These are phyloP conservation scores for Meliscaeva auricollis DNA, from an alignment of 2,888 invertebrate species.

Conservation along the genomic window DNA sequence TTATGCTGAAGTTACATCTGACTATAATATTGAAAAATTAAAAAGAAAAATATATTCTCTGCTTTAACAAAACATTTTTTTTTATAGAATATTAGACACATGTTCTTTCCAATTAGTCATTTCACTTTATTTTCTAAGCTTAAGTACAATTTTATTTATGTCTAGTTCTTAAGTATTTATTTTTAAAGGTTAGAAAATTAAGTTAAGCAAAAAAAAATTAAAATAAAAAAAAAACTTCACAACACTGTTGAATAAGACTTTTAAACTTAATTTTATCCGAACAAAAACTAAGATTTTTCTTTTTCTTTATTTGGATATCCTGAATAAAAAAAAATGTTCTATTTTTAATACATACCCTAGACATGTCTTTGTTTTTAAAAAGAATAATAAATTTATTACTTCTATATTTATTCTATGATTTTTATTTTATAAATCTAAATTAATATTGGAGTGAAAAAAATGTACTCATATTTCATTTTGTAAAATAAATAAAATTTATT, in stretches of 20 bases:
- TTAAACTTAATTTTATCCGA: constrained; percentile 18
- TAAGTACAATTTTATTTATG: constrained; percentile 69
- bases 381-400: no score
- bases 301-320: not conserved
- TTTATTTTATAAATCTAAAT: no score
- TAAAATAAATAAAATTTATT: no score
- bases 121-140: constrained; percentile 70
- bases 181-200: constrained; percentile 42
- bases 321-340: constrained; percentile 38
- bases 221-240: not conserved
- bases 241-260: constrained; percentile 31
- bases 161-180: constrained; percentile 68
- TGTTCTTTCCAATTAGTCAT: constrained; percentile 74
- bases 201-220: constrained; percentile 38
- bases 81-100: constrained; percentile 51
- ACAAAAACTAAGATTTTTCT: not conserved
- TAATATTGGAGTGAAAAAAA: no score
- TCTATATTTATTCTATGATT: no score
- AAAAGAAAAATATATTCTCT: constrained; percentile 26
- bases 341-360: constrained; percentile 63
- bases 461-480: no score
- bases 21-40: constrained; percentile 25
- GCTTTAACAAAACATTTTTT: constrained; percentile 40
- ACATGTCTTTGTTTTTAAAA: constrained; percentile 49
- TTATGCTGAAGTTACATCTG: constrained; percentile 64